A percentile compares a stretch with the other conserved stretches of the same genome.
These are phyloP conservation scores for Esox lucius DNA, from an alignment of 2,797 vertebrate species.

Conservation along the genomic window DNA sequence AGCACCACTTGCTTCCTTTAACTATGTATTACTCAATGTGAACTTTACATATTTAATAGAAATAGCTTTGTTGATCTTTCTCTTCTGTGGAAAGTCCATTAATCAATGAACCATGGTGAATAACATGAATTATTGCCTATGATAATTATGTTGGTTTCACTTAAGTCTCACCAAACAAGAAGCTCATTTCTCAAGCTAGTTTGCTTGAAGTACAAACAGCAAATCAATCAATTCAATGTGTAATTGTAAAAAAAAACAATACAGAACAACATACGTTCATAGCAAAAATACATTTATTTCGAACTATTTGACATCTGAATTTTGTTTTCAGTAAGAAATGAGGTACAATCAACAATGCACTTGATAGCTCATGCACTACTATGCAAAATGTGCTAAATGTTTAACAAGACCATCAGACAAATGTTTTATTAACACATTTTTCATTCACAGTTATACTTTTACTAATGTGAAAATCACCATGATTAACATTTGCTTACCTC, in stretches of 20 bases:
- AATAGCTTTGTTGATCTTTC: background rate
- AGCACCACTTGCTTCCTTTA: too few species aligned
- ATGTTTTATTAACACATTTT: slow-evolving; percentile 38
- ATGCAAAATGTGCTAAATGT: slow-evolving; percentile 45
- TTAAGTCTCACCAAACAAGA: background rate
- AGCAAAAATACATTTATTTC: slow-evolving; percentile 99
- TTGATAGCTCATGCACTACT: slow-evolving; percentile 67
- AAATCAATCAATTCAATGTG: background rate
- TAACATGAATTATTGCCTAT: background rate
- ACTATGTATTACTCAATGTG: too few species aligned
- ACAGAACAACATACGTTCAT: slow-evolving; percentile 41
- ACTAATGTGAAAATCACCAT: slow-evolving; percentile 59
- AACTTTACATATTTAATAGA: background rate
- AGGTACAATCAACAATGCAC: slow-evolving; percentile 74
- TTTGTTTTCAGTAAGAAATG: slow-evolving; percentile 95
- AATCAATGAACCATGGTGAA: background rate
- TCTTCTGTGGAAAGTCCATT: background rate
- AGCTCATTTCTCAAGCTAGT: background rate
- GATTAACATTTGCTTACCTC: slow-evolving; percentile 45
- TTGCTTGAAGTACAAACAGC: background rate
- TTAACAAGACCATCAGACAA: slow-evolving; percentile 63
- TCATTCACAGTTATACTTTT: slow-evolving; percentile 27
- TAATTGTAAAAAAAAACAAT: slow-evolving; percentile 1
- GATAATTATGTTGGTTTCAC: background rate
- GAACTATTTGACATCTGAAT: slow-evolving; percentile 94